Evolutionary conservation across 2,797 vertebrate genomes (phyloP).

Genomic region (Distichodus sexfasciatus): DNA sequence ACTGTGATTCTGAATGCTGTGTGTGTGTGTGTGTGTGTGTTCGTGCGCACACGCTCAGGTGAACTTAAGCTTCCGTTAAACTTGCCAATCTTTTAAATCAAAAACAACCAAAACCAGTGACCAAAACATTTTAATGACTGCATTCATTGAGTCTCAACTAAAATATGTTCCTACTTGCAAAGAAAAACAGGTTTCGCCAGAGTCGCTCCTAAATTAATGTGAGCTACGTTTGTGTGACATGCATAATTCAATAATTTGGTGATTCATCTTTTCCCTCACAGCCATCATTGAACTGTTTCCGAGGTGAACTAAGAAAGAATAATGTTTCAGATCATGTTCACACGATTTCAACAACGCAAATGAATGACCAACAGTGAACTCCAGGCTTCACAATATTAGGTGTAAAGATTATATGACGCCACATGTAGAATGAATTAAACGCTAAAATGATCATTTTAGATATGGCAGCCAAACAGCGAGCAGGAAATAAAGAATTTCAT

Average conservation of each 20-base stretch:
- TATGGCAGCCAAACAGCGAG: too few relatives aligned
- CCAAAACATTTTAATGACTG: neutral
- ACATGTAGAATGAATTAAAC: too few relatives aligned
- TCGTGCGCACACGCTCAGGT: neutral
- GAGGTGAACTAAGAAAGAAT: too few relatives aligned
- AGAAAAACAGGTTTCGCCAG: neutral
- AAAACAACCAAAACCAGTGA: neutral
- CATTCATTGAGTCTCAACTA: neutral
- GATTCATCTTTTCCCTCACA: neutral
- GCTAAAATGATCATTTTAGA: too few relatives aligned
- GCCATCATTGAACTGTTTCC: neutral
- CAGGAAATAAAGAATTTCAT: too few relatives aligned
- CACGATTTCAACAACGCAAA: too few relatives aligned
- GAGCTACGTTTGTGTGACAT: neutral
- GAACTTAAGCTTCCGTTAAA: slow-evolving; percentile 4
- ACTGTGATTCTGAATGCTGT: neutral
- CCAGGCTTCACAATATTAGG: too few relatives aligned
- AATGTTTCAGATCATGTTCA: too few relatives aligned
- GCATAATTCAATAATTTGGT: neutral
- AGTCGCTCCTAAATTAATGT: neutral
- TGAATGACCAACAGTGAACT: too few relatives aligned
- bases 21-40: neutral
- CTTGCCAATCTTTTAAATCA: too few relatives aligned
- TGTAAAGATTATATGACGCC: too few relatives aligned
- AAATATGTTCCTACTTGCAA: neutral